Evolutionary conservation across 2,888 invertebrate genomes (phyloP).

Genomic region (Cotesia congregata): DNA sequence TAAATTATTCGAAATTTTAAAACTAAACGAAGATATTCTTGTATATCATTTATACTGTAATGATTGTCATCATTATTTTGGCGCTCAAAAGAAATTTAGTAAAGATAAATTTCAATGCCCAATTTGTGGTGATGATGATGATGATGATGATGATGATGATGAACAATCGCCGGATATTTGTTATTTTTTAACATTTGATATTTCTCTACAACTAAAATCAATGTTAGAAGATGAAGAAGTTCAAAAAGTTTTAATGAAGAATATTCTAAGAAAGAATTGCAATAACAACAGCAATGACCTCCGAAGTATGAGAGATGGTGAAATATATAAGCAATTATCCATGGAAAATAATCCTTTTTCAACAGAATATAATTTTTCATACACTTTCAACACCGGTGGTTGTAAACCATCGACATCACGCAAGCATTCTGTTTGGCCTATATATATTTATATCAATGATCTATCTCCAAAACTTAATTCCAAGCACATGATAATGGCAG

Average conservation of each 20-base stretch:
- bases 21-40: conserved; percentile 3
- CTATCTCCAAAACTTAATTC: conserved; percentile 36
- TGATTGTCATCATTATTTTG: not conserved
- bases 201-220: not conserved
- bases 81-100: not conserved
- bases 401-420: conserved; percentile 41
- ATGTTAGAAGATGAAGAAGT: not conserved
- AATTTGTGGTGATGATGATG: not conserved
- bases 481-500: conserved; percentile 29
- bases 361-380: conserved; percentile 28
- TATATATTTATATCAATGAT: conserved; percentile 43
- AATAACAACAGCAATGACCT: not conserved
- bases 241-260: not conserved
- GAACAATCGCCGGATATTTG: not conserved
- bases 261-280: not conserved
- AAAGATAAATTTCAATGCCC: not conserved
- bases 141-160: not conserved
- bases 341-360: not conserved
- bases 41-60: not conserved
- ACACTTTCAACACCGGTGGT: conserved; percentile 45
- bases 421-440: conserved; percentile 43
- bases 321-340: not conserved
- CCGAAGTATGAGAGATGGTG: conserved; percentile 25
- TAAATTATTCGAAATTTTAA: not conserved
- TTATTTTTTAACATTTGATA: not conserved